phyloP scores from a whole-genome alignment of 2,888 invertebrate species.

The Dexiosoma caninum region DNA sequence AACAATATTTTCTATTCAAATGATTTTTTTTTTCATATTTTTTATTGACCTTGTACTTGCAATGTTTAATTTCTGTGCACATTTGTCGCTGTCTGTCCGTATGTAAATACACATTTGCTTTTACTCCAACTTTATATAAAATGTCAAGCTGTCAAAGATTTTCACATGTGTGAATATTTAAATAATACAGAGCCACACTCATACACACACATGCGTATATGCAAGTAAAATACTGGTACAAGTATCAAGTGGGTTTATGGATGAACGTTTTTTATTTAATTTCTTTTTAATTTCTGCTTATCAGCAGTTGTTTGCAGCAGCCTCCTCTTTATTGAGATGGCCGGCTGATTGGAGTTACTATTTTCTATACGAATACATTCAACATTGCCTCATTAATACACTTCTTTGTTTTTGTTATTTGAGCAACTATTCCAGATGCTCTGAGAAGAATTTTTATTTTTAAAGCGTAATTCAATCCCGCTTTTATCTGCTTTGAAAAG shows the following conservation, averaged over 20 bases:
- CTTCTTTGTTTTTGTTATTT: not conserved
- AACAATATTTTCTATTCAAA: no score
- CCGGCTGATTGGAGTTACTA: no score
- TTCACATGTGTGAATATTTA: constrained; percentile 5
- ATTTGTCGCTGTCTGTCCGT: not conserved
- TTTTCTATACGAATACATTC: not conserved
- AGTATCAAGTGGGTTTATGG: constrained; percentile 24
- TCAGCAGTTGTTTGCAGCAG: constrained; percentile 14
- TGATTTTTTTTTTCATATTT: not conserved
- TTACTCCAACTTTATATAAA: constrained; percentile 18
- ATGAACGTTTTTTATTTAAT: not conserved
- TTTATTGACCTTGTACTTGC: constrained; percentile 50
- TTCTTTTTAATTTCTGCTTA: not conserved
- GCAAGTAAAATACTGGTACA: not conserved
- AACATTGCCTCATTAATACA: not conserved
- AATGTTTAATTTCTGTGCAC: constrained; percentile 1
- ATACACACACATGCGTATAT: not conserved
- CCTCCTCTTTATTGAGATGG: constrained; percentile 23
- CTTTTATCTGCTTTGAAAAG: constrained; percentile 29
- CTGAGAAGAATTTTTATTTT: not conserved
- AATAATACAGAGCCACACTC: not conserved
- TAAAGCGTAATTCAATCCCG: constrained; percentile 36
- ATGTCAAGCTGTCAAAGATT: constrained; percentile 37
- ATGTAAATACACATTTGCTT: not conserved
- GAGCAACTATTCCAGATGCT: constrained; percentile 11